Base-by-base conservation (phyloP, 2,888 invertebrate species). In the Ligdia adustata region DNA sequence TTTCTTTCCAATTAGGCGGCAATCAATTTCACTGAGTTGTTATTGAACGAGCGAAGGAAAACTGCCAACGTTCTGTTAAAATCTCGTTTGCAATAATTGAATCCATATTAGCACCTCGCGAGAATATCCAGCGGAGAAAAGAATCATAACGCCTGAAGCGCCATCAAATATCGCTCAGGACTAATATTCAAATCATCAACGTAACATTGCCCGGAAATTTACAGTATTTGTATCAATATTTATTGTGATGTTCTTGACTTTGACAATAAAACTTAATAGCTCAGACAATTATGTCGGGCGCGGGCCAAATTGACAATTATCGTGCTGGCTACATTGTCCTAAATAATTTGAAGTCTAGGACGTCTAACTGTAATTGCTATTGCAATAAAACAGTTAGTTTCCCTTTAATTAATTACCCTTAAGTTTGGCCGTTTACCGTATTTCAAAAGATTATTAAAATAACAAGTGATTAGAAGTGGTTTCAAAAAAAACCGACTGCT, bases 131-230 rank as follows among this genome's bases (percentile, higher is more conserved):
- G 2, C 24, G 41, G 32, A 34, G 34, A 28, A 41, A 34, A 40
- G 24, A 34, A 29, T 20, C 26, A n/a, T 31, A 42, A 42, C 33
- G 37, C 27, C 27, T 13, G 32, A 48, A 48, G 32, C 48, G 37
- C 69, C 79, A 84, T 87, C 80, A 84, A 78, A 82, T 79, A 79
- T 73, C 82, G 79, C 75, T 86, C 83, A 85, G 63, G 64, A 66
- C 68, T 69, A 72, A 72, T 67, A 69, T 69, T 63, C 67, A 63
- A 64, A 75, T 70, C 72, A 72, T 72, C 73, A 72, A 54, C 59
- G 62, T 58, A 62, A 64, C 68, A 68, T 69, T 70, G 54, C 58
- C 61, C 64, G 45, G 52, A 64, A 64, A 55, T 56, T 65, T 56
- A 69, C 68, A 66, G 65, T 68, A 67, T 69, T 63, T 72, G 69